phyloP scores from a whole-genome alignment of 2,113 vertebrate species.

The Glaucidium brasilianum region DNA sequence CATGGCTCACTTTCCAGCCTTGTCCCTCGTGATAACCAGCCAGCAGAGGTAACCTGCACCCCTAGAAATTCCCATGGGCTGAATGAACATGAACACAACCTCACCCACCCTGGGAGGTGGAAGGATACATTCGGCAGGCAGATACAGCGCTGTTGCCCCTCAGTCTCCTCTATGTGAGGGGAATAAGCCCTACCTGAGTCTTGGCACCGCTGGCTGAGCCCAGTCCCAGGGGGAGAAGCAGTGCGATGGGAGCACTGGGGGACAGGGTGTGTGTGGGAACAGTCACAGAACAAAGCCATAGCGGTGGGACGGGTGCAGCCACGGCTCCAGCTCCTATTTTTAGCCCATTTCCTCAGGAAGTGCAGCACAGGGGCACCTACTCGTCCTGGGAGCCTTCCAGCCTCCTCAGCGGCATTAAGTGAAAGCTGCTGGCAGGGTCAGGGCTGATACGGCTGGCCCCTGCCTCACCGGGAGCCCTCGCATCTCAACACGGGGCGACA shows the following conservation, averaged over 20 bases:
- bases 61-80: not conserved
- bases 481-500: rapidly evolving
- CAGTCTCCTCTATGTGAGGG: rapidly evolving
- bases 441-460: not conserved
- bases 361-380: rapidly evolving
- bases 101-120: rapidly evolving
- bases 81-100: rapidly evolving
- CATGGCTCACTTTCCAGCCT: rapidly evolving
- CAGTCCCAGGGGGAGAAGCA: not conserved
- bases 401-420: rapidly evolving
- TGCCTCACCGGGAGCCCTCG: no score
- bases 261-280: not conserved
- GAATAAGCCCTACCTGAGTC: not conserved
- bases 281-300: not conserved
- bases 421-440: not conserved
- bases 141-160: rapidly evolving
- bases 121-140: not conserved
- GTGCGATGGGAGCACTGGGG: rapidly evolving
- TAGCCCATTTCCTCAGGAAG: conserved; percentile 38
- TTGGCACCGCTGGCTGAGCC: rapidly evolving
- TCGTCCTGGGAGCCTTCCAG: not conserved
- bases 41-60: not conserved
- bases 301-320: not conserved
- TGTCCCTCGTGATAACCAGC: not conserved
- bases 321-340: not conserved